Conservation (phyloP, 2,888 invertebrate genomes). For the Polylopha cassiicola region DNA sequence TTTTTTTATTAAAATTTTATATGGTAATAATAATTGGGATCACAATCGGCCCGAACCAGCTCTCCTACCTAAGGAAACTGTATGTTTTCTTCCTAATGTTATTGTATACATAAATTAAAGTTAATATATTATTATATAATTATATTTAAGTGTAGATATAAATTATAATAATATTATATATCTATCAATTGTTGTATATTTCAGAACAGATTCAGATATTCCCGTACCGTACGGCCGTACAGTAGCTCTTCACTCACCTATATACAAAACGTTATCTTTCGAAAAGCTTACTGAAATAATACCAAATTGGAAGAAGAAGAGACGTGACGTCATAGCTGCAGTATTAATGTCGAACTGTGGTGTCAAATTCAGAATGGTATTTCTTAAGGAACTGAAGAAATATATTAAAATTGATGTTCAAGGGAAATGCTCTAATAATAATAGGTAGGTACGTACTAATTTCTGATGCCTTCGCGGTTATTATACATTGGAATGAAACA, state of each 20-base stretch:
- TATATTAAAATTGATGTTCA: conserved; percentile 77
- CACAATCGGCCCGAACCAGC: too few species aligned
- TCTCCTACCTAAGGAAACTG: too few species aligned
- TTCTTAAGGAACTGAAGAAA: conserved; percentile 74
- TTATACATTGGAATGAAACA: too few species aligned
- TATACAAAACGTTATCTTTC: conserved; percentile 20
- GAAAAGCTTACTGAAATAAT: conserved; percentile 35
- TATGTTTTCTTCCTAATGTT: too few species aligned
- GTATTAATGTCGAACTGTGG: conserved; percentile 79
- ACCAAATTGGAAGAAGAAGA: conserved; percentile 63
- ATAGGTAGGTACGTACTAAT: too few species aligned
- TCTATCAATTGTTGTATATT: conserved; percentile 32
- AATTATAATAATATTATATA: conserved; percentile 1
- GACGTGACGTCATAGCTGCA: conserved; percentile 62
- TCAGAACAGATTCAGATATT: conserved; percentile 79
- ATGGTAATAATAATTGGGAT: too few species aligned
- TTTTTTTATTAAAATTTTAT: too few species aligned
- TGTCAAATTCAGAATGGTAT: conserved; percentile 66
- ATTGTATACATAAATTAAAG: too few species aligned
- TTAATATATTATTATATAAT: too few species aligned
- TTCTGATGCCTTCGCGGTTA: too few species aligned
- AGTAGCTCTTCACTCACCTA: conserved; percentile 38
- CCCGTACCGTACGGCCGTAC: conserved; percentile 82
- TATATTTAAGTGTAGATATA: too few species aligned
- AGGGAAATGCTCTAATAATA: conserved; percentile 69